Base-by-base conservation (phyloP, 92 coral and sea anemone species). In the Heliopora coerulea region DNA sequence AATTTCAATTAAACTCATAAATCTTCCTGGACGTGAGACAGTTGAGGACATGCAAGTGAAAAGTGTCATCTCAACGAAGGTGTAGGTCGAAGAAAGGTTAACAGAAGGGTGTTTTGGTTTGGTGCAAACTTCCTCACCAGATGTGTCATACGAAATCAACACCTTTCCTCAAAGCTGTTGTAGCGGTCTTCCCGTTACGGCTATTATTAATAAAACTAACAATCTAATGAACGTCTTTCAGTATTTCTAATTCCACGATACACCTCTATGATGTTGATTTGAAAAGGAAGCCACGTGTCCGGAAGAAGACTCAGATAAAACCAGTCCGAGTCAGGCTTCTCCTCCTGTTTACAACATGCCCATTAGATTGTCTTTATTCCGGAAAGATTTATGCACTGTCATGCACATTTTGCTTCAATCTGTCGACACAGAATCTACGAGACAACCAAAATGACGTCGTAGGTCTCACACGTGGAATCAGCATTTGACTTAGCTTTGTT, bases 141-240 rank as follows among this genome's bases (percentile, higher is more conserved):
- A 67, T 67, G 74, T 31, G 39, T 0, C n/a, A 29, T 44, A 17
- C n/a, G n/a, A 29, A 44, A 26, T 67, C 59, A 67, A 49, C 74
- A 44, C 74, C 39, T 49, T 4, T 8, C 40, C 58, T 8, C 40
- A 49, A 67, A 65, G 31, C 21, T 1, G n/a, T 48, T 30, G 74
- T 33, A 58, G 59, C 39, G 39, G n/a, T 23, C 19, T 44, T 3
- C 4, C 32, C 9, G 44, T 3, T 27, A 3, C 31, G 35, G 20
- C 3, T 1, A 23, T 70, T 52, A 70, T 70, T 52, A 70, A 52
- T 35, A 70, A 70, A 70, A 70, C 77, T 54, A 70, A 70, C 77
- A 70, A 39, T 70, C 62, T 70, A 70, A 70, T 70, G 25, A 35
- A 44, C 63, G 39, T 70, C 77, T 70, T 26, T 70, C 77, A 70